phyloP scores from a whole-genome alignment of 2,888 invertebrate genomes.

The Atherix ibis region DNA sequence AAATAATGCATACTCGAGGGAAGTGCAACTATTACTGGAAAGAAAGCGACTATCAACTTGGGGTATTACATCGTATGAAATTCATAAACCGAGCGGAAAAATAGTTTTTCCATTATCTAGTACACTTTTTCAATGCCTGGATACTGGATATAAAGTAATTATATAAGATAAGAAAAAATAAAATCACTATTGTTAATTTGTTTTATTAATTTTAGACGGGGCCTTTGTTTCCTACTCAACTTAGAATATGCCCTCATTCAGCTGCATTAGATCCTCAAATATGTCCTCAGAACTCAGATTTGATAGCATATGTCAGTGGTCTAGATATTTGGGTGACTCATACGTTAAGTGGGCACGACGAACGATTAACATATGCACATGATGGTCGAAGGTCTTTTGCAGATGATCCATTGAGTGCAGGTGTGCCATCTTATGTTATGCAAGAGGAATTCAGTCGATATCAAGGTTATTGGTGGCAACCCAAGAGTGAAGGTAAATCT shows the following conservation, averaged over 20 bases:
- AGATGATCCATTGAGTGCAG: constrained; percentile 78
- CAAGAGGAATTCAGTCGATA: constrained; percentile 97
- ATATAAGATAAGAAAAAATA: not conserved
- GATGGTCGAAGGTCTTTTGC: constrained; percentile 50
- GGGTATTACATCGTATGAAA: constrained; percentile 88
- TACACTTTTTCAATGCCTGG: constrained; percentile 71
- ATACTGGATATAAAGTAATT: constrained; percentile 51
- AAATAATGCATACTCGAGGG: constrained; percentile 52
- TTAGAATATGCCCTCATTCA: constrained; percentile 43
- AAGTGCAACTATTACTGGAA: constrained; percentile 84
- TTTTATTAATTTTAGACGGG: constrained; percentile 29
- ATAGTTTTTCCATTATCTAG: constrained; percentile 85
- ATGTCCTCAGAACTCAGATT: constrained; percentile 38
- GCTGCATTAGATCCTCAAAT: constrained; percentile 68
- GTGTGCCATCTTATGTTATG: constrained; percentile 95
- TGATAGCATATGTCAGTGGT: constrained; percentile 80
- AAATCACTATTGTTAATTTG: not conserved
- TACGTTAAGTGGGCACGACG: constrained; percentile 43
- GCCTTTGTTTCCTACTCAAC: constrained; percentile 50
- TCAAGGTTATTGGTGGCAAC: constrained; percentile 98
- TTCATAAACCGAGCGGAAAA: constrained; percentile 64
- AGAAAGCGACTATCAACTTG: constrained; percentile 79
- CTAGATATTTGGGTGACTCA: constrained; percentile 81
- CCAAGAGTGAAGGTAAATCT: constrained; percentile 43
- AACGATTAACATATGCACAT: constrained; percentile 53